phyloP scores from a whole-genome alignment of 2,888 invertebrate species.

The Perdita meconis region DNA sequence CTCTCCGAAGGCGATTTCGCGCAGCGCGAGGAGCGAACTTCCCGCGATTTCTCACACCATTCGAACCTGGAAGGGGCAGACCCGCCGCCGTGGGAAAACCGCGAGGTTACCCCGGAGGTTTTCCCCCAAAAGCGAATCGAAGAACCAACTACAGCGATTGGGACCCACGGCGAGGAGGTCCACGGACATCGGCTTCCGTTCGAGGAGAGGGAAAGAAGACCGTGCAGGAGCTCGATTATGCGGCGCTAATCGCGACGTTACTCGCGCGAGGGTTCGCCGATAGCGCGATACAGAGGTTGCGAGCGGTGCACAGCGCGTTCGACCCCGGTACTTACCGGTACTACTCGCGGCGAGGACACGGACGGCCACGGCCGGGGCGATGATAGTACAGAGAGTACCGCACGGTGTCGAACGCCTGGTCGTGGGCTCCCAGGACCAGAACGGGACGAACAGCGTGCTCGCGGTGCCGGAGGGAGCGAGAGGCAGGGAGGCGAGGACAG shows the following conservation, averaged over 20 bases:
- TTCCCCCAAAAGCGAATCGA: not conserved
- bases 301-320: constrained; percentile 44
- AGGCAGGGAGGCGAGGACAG: constrained; percentile 59
- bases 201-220: not conserved
- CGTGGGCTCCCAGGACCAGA: constrained; percentile 41
- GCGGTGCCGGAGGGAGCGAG: constrained; percentile 24
- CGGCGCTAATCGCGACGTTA: constrained; percentile 57
- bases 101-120: not conserved
- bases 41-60: constrained; percentile 33
- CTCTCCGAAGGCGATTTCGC: not conserved
- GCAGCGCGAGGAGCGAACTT: not conserved
- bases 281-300: constrained; percentile 66
- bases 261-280: constrained; percentile 51
- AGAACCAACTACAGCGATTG: not conserved
- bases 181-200: not conserved
- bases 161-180: no score
- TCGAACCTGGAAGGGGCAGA: not conserved
- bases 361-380: constrained; percentile 51
- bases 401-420: constrained; percentile 60
- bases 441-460: constrained; percentile 12
- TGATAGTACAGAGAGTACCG: constrained; percentile 61
- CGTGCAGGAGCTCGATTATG: constrained; percentile 37
- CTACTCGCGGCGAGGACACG: constrained; percentile 62
- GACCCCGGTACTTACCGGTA: constrained; percentile 66
- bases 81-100: constrained; percentile 44